Conservation (phyloP, 2,113 vertebrate species). For the Vulpes vulpes region DNA sequence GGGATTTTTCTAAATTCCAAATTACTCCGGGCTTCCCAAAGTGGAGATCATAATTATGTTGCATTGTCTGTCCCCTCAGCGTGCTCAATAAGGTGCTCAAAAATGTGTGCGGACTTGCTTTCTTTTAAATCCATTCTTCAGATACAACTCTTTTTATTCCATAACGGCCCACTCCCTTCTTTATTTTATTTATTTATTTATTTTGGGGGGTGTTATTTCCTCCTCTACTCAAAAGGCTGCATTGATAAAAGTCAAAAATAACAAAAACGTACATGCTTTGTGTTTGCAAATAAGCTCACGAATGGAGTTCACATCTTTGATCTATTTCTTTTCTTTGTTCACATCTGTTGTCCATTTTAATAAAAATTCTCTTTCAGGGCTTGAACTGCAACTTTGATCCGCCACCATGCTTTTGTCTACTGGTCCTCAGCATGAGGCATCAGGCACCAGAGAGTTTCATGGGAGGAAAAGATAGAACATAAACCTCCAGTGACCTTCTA, state of each 20-base stretch:
- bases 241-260: slow-evolving; percentile 75
- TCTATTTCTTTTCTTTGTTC: slow-evolving; percentile 74
- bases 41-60: neutral
- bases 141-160: neutral
- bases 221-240: slow-evolving; percentile 61
- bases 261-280: slow-evolving; percentile 64
- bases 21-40: neutral
- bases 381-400: slow-evolving; percentile 62
- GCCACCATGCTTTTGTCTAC: slow-evolving; percentile 60
- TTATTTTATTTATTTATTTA: slow-evolving; percentile 54
- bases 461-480: neutral
- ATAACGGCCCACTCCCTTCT: neutral
- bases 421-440: slow-evolving; percentile 60
- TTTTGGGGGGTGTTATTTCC: slow-evolving; percentile 61
- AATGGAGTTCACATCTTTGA: slow-evolving; percentile 74
- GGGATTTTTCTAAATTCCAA: neutral
- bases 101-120: neutral
- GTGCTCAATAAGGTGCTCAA: neutral
- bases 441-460: slow-evolving; percentile 18
- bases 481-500: slow-evolving; percentile 55
- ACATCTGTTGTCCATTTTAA: slow-evolving; percentile 80
- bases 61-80: neutral
- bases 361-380: slow-evolving; percentile 70
- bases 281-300: slow-evolving; percentile 65
- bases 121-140: neutral